Evolutionary conservation across 2,113 vertebrate genomes (phyloP), one percentile per base, ranked within the genome.

Genomic region (Callipepla squamata): DNA sequence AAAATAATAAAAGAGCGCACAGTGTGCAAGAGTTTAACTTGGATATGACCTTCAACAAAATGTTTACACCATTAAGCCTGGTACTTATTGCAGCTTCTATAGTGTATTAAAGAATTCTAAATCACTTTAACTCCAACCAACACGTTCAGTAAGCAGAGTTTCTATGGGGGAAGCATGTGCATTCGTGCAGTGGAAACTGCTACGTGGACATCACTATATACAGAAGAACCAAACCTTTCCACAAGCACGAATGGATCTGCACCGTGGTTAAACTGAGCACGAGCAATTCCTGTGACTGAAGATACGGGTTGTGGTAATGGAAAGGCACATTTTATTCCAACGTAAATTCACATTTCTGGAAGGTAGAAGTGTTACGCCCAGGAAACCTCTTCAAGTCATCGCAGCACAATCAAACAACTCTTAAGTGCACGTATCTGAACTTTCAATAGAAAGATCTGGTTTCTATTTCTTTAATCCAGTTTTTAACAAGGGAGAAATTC

Each of bases 401-500:
- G 45, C 3, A 6, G 68, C 38, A 76, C 50, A 66, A 26, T 76
- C 65, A 62, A 67, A 88, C 28, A 93, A 44, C 48, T 80, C n/a
- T 66, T 58, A 94, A 62, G 22, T 73, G 70, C 53, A 23, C 0
- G 0, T 61, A 58, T 90, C 62, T 72, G 30, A 90, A 78, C 90
- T 95, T 95, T 58, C 50, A 68, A 58, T 66, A 92, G 77, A 95
- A 93, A 94, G 83, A 91, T 85, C 83, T 92, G 36, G 38, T 21
- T 92, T 80, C 59, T 77, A 59, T 74, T 81, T 83, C 57, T 94
- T 85, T 42, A 73, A 90, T 92, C 89, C 57, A 93, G 61, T 87
- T 95, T 81, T 81, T 94, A 84, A 36, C 66, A 80, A 67, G 13
- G 21, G 34, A 91, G 32, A 59, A 48, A 58, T 90, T 91, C 67